phyloP scores from a whole-genome alignment of 1,140 invertebrate species.

The Aradophagus sp. region DNA sequence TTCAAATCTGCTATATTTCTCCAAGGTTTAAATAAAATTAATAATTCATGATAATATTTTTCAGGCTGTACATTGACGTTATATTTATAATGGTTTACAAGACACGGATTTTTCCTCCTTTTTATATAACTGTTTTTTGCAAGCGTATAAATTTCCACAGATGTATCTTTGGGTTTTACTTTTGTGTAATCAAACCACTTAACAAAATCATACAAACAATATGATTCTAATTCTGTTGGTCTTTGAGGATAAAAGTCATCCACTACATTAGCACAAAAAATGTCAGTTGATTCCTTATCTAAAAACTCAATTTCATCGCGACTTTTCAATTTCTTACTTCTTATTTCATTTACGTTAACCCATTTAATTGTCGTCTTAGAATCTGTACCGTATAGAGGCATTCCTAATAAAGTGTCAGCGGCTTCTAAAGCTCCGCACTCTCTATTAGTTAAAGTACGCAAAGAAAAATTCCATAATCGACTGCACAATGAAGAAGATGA shows the following conservation, averaged over 20 bases:
- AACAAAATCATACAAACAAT: slow-evolving; percentile 45
- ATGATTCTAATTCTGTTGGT: slow-evolving; percentile 47
- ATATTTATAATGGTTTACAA: slow-evolving; percentile 59
- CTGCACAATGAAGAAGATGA: slow-evolving; percentile 18
- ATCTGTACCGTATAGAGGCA: slow-evolving; percentile 59
- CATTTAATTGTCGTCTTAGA: slow-evolving; percentile 57
- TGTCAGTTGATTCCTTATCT: slow-evolving; percentile 51
- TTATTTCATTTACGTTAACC: slow-evolving; percentile 58
- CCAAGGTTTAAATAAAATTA: slow-evolving; percentile 62
- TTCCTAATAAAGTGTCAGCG: slow-evolving; percentile 56
- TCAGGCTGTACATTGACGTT: slow-evolving; percentile 52
- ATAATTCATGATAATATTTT: slow-evolving; percentile 56
- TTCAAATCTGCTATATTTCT: slow-evolving; percentile 53
- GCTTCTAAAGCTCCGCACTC: slow-evolving; percentile 61
- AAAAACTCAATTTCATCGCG: slow-evolving; percentile 47
- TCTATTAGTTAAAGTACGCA: slow-evolving; percentile 51
- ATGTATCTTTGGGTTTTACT: slow-evolving; percentile 12
- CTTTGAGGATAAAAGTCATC: slow-evolving; percentile 58
- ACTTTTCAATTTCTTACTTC: slow-evolving; percentile 45
- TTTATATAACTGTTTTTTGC: slow-evolving; percentile 32
- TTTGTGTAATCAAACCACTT: slow-evolving; percentile 29
- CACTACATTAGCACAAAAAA: slow-evolving; percentile 51
- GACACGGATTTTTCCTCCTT: slow-evolving; percentile 44
- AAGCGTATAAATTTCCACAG: slow-evolving; percentile 25
- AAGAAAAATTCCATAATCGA: slow-evolving; percentile 49